Evolutionary conservation across 2,888 invertebrate species (phyloP).

Genomic region (Dryomyza anilis): DNA sequence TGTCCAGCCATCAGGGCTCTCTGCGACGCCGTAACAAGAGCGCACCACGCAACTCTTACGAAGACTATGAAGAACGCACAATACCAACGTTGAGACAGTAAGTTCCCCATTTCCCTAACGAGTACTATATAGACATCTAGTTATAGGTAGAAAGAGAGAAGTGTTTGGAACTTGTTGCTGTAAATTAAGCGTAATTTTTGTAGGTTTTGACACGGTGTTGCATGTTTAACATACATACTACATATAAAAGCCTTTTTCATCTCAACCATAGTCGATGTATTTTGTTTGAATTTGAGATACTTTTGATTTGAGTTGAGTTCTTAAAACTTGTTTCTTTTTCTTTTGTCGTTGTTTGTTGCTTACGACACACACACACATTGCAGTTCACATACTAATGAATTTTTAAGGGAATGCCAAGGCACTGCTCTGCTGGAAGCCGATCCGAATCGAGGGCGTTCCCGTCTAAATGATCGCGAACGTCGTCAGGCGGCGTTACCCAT

Average conservation of each 20-base stretch:
- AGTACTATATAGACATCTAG: neutral
- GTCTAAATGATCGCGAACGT: slow-evolving; percentile 76
- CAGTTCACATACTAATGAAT: slow-evolving; percentile 84
- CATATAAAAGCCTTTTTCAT: neutral
- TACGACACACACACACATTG: slow-evolving; percentile 31
- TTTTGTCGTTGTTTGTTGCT: slow-evolving; percentile 44
- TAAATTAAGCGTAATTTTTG: neutral
- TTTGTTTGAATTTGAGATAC: too few species aligned
- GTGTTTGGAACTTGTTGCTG: too few species aligned
- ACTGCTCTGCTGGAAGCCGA: slow-evolving; percentile 62
- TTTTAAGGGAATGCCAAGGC: slow-evolving; percentile 73
- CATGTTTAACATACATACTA: neutral
- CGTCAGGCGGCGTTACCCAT: slow-evolving; percentile 88
- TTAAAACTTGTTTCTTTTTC: slow-evolving; percentile 30
- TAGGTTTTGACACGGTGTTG: neutral
- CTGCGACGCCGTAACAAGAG: slow-evolving; percentile 71
- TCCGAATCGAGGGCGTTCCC: slow-evolving; percentile 63
- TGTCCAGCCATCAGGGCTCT: slow-evolving; percentile 65
- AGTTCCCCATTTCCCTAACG: slow-evolving; percentile 52
- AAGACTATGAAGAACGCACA: slow-evolving; percentile 85
- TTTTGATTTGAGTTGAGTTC: slow-evolving; percentile 28
- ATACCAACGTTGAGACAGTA: slow-evolving; percentile 86
- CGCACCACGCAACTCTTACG: slow-evolving; percentile 74
- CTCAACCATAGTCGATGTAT: too few species aligned
- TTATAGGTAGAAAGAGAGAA: too few species aligned